These are phyloP conservation scores for Phymorhynchus buccinoides DNA, from an alignment of 1,140 invertebrate species.

Conservation along the genomic window DNA sequence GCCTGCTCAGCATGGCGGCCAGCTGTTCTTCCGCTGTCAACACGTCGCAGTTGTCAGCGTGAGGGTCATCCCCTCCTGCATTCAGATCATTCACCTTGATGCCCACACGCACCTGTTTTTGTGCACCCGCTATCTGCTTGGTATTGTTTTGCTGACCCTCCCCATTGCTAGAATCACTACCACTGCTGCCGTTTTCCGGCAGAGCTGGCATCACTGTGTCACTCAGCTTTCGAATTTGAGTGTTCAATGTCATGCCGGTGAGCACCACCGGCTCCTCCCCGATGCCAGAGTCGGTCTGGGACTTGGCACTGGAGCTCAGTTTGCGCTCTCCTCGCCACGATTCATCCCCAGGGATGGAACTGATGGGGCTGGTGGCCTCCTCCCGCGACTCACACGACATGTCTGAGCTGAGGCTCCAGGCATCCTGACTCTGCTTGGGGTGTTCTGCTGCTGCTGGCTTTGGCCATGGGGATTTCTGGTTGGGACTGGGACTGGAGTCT, in stretches of 20 bases:
- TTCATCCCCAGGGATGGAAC: constrained; percentile 58
- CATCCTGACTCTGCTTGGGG: constrained; percentile 60
- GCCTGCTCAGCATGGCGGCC: constrained; percentile 62
- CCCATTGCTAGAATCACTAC: neutral
- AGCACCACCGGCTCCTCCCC: constrained; percentile 51
- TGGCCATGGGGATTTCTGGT: constrained; percentile 40
- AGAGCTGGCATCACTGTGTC: neutral
- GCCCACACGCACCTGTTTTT: constrained; percentile 54
- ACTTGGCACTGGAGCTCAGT: constrained; percentile 60
- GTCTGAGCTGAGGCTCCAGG: constrained; percentile 60
- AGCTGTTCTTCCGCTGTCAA: constrained; percentile 64
- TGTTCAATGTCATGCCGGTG: neutral
- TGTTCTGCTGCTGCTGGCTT: constrained; percentile 9
- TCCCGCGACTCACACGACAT: constrained; percentile 56
- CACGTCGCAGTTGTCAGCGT: constrained; percentile 55
- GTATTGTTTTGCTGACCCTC: constrained; percentile 62
- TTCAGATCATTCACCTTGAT: constrained; percentile 65
- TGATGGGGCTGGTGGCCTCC: constrained; percentile 53
- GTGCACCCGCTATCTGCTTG: constrained; percentile 48
- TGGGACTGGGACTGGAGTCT: constrained; percentile 43
- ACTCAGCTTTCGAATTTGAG: neutral
- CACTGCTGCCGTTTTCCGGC: neutral
- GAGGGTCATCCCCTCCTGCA: constrained; percentile 32
- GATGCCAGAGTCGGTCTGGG: constrained; percentile 65
- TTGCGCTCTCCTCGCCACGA: constrained; percentile 55